A percentile compares a stretch with the other conserved stretches of the same genome.
Evolutionary conservation across 1,140 invertebrate species (phyloP).

Genomic region (Procambarus virginalis): DNA sequence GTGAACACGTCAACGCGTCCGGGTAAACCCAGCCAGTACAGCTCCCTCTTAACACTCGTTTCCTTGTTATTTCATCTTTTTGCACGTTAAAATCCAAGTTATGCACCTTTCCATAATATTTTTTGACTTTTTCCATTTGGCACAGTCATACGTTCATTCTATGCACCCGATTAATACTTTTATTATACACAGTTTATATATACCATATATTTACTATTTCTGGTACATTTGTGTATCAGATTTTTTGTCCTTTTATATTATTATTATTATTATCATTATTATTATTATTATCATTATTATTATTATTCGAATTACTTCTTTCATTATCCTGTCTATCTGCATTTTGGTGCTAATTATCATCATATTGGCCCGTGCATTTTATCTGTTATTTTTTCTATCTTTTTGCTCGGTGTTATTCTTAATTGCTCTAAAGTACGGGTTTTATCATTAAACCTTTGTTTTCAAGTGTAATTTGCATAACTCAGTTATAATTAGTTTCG

Average conservation of each 20-base stretch:
- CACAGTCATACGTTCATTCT: conserved; percentile 65
- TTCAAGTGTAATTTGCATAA: conserved; percentile 64
- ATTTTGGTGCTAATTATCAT: conserved; percentile 64
- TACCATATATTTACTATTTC: conserved; percentile 59
- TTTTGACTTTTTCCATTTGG: conserved; percentile 62
- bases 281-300: conserved; percentile 27
- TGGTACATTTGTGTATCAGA: conserved; percentile 67
- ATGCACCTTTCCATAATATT: conserved; percentile 68
- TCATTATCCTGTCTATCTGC: conserved; percentile 65
- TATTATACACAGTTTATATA: conserved; percentile 64
- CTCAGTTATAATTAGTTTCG: conserved; percentile 59
- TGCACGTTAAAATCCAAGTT: conserved; percentile 67
- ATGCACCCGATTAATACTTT: conserved; percentile 64
- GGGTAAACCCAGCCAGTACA: conserved; percentile 51
- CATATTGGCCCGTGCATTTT: conserved; percentile 67
- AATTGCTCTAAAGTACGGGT: conserved; percentile 67
- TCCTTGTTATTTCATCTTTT: conserved; percentile 67
- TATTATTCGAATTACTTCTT: conserved; percentile 51
- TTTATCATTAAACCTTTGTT: conserved; percentile 52
- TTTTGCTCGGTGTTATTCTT: conserved; percentile 65
- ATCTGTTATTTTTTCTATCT: conserved; percentile 62
- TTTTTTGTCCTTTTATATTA: conserved; percentile 62
- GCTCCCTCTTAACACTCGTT: conserved; percentile 59
- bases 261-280: conserved; percentile 37
- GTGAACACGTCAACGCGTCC: conserved; percentile 10